Evolutionary conservation across 2,113 vertebrate genomes (phyloP), one percentile per base, ranked within the genome.

Genomic region (Gymnorhina tibicen): DNA sequence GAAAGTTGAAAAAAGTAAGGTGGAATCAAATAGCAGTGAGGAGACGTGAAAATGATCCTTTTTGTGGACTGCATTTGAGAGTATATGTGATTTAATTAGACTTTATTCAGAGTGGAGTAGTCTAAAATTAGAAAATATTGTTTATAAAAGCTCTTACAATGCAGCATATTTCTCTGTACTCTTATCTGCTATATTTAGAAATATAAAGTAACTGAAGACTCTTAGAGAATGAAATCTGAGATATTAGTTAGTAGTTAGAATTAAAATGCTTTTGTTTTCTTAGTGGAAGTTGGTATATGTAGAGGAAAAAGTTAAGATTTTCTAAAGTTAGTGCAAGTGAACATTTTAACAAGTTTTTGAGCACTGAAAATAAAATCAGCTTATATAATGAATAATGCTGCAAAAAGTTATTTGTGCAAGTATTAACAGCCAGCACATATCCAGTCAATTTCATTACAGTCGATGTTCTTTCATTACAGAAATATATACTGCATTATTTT

Each of bases 81-180:
- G 72, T 91, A 91, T 95, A 76, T 91, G 42, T 93, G 77, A 72
- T 92, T 95, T 97, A 94, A 96, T 89, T 86, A 88, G 69, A 73
- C 70, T 87, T 96, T 92, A 78, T 93, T 89, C 62, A 94, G 79
- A 95, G 68, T 82, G 52, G 39, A 87, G 60, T 85, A 87, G 70
- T 95, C 95, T 96, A 93, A 95, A 97, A 97, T 97, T 91, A 95
- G 91, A 93, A 95, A 68, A 77, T 70, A 59, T 77, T 95, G 85
- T 97, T 97, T 94, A 85, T 95, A 94, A 96, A 95, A 78, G 49
- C 74, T 96, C 60, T 93, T 86, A 95, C 59, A 96, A 95, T 85
- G 35, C 77, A 75, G 85, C 86, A 70, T 89, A 82, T 63, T 94
- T 92, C 58, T 81, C 64, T n/a, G 42, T 94, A 72, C 69, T 75